phyloP scores from a whole-genome alignment of 1,140 invertebrate genomes.

The Hyphantria cunea region DNA sequence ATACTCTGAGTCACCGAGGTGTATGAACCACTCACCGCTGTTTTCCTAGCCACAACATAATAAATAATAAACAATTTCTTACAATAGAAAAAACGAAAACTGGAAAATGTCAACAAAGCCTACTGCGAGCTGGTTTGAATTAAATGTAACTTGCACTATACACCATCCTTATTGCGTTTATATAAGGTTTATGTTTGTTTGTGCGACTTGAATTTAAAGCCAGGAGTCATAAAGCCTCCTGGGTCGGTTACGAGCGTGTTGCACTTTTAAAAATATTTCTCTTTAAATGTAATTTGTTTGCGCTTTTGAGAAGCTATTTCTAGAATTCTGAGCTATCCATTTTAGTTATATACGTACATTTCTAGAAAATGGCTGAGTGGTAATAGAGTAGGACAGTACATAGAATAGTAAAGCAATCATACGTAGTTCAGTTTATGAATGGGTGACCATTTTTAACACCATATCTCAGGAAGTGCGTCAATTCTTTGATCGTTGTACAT shows the following conservation, averaged over 20 bases:
- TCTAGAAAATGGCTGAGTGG: neutral
- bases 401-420: no score
- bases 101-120: slow-evolving; percentile 64
- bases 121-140: slow-evolving; percentile 25
- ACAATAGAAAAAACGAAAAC: slow-evolving; percentile 61
- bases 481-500: no score
- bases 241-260: slow-evolving; percentile 40
- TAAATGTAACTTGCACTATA: slow-evolving; percentile 24
- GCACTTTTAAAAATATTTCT: slow-evolving; percentile 36
- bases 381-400: no score
- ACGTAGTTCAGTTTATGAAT: no score
- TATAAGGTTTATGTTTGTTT: slow-evolving; percentile 29
- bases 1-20: neutral
- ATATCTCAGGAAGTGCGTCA: no score
- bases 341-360: slow-evolving; percentile 2
- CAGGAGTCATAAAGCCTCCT: slow-evolving; percentile 42
- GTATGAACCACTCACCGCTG: slow-evolving; percentile 2
- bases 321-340: slow-evolving; percentile 25
- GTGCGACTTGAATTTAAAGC: neutral
- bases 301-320: slow-evolving; percentile 33
- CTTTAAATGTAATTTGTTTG: slow-evolving; percentile 57
- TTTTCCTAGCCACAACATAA: slow-evolving; percentile 37
- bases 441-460: no score
- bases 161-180: slow-evolving; percentile 20
- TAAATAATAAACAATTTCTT: slow-evolving; percentile 69